Conservation (phyloP, 2,113 vertebrate species). For the Alces alces region DNA sequence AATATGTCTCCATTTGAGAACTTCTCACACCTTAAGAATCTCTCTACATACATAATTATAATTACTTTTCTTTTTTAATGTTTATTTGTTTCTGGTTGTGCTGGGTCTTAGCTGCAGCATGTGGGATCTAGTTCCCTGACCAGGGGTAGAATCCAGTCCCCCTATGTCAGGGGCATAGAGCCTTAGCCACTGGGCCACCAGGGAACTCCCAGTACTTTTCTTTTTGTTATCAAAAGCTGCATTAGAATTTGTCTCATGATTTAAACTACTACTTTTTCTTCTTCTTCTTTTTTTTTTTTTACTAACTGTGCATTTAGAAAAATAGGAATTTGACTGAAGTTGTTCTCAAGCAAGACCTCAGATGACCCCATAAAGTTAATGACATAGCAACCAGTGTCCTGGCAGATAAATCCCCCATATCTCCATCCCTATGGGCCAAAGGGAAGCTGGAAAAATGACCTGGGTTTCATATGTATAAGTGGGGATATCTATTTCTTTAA, state of each 20-base stretch:
- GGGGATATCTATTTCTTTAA: neutral
- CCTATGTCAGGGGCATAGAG: neutral
- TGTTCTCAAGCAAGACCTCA: slow-evolving; percentile 26
- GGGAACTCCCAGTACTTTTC: neutral
- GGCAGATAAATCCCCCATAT: neutral
- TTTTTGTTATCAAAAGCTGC: neutral
- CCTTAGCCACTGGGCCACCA: neutral
- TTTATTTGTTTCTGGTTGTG: neutral
- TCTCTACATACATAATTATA: neutral
- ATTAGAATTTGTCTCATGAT: slow-evolving; percentile 22
- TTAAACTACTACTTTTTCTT: neutral
- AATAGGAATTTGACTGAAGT: slow-evolving; percentile 1
- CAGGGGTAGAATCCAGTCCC: neutral
- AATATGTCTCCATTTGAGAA: slow-evolving; percentile 21
- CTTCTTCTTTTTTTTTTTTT: neutral
- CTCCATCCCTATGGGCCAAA: neutral
- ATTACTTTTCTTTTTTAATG: neutral
- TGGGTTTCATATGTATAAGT: neutral
- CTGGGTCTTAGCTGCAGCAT: neutral
- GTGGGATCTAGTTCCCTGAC: neutral
- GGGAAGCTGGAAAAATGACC: neutral
- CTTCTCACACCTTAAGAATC: neutral
- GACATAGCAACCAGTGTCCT: neutral
- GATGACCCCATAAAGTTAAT: neutral
- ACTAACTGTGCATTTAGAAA: neutral